Conservation (phyloP, 1,140 invertebrate genomes). For the Drosophila azteca region DNA sequence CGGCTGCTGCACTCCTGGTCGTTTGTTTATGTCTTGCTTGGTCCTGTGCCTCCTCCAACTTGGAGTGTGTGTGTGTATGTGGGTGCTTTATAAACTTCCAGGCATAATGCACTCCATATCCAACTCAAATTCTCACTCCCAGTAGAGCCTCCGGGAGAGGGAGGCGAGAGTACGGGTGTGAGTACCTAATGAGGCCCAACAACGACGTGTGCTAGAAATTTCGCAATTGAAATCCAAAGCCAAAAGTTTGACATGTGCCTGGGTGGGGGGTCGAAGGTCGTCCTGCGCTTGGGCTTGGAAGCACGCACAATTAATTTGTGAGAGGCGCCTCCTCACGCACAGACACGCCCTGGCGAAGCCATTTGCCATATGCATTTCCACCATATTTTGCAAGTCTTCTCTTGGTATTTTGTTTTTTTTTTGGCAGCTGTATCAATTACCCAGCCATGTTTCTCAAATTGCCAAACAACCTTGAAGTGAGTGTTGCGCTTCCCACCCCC, state of each 20-base stretch:
- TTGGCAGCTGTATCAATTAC: conserved; percentile 69
- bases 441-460: conserved; percentile 52
- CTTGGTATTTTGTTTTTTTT: conserved; percentile 4
- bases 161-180: neutral
- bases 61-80: conserved; percentile 37
- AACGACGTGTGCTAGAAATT: conserved; percentile 27
- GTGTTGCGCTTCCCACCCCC: conserved; percentile 35
- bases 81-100: conserved; percentile 55
- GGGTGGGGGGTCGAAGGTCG: too few species aligned
- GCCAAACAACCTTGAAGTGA: conserved; percentile 63
- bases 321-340: conserved; percentile 38
- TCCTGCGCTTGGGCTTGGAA: neutral
- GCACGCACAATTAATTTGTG: conserved; percentile 64
- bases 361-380: conserved; percentile 55
- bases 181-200: conserved; percentile 55
- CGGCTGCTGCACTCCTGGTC: conserved; percentile 43
- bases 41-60: conserved; percentile 17
- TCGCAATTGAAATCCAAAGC: conserved; percentile 55
- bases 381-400: conserved; percentile 32
- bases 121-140: conserved; percentile 23
- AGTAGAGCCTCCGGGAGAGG: too few species aligned
- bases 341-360: conserved; percentile 16
- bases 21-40: conserved; percentile 72
- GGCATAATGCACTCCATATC: conserved; percentile 56
- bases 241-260: conserved; percentile 34